Conservation (phyloP, 2,113 vertebrate genomes). For the Spheniscus mendiculus region DNA sequence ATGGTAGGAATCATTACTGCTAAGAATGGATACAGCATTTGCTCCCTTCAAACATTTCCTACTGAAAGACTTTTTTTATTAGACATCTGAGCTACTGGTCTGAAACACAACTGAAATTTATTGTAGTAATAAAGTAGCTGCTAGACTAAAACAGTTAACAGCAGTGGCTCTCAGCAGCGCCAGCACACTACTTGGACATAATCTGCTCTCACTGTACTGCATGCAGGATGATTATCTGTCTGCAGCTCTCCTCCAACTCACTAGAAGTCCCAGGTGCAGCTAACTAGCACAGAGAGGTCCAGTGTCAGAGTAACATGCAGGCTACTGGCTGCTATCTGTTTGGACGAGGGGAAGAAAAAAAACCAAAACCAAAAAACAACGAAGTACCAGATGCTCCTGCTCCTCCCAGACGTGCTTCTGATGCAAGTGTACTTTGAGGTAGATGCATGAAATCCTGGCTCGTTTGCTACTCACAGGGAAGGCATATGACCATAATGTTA, state of each 20-base stretch:
- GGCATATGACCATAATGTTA: accelerated
- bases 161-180: background rate
- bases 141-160: background rate
- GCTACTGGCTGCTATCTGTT: background rate
- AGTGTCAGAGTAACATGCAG: background rate
- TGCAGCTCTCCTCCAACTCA: background rate
- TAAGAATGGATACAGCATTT: background rate
- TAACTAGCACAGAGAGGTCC: background rate
- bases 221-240: background rate
- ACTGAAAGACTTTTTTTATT: background rate
- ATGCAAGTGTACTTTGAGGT: background rate
- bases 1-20: background rate
- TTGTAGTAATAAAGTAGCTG: background rate
- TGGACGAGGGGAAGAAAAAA: background rate
- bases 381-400: background rate
- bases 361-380: background rate
- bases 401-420: background rate
- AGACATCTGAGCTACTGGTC: background rate
- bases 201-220: background rate
- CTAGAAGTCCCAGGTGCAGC: background rate
- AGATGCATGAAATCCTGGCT: background rate
- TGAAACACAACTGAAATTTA: background rate
- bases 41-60: background rate
- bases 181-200: background rate
- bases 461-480: background rate